phyloP scores from a whole-genome alignment of 2,797 vertebrate genomes.

The Danio aesculapii region DNA sequence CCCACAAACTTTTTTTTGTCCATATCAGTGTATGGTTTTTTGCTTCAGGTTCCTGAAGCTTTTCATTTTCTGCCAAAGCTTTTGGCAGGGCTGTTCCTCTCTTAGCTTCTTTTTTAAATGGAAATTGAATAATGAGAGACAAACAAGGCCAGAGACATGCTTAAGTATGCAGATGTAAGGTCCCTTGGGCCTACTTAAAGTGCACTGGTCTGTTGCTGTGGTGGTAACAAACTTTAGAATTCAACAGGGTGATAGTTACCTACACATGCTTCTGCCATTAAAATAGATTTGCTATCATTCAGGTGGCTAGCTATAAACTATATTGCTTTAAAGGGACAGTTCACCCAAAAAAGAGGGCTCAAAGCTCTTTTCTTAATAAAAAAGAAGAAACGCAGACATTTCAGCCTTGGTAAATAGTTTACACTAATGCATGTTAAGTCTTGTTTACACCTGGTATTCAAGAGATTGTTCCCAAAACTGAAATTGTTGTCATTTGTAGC shows the following conservation, averaged over 20 bases:
- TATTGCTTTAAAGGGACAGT: constrained; percentile 1
- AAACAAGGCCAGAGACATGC: constrained; percentile 11
- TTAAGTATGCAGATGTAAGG: constrained; percentile 3
- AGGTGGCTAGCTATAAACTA: not conserved
- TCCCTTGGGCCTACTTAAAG: constrained; percentile 2
- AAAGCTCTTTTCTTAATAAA: no score
- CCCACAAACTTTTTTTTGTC: not conserved
- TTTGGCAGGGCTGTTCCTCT: not conserved
- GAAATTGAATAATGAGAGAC: not conserved
- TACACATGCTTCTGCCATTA: constrained; percentile 18
- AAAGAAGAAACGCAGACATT: no score
- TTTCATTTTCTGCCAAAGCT: not conserved
- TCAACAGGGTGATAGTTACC: not conserved
- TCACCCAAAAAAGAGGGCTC: not conserved
- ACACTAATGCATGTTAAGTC: no score
- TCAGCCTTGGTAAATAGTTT: no score
- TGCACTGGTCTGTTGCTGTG: not conserved
- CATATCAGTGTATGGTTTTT: not conserved
- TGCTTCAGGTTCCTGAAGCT: not conserved
- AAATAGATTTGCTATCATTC: constrained; percentile 6
- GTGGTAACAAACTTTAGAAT: not conserved
- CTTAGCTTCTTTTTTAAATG: not conserved
- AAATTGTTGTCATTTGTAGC: no score
- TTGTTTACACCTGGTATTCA: no score
- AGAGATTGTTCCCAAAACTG: no score